Evolutionary conservation across 1,140 invertebrate species (phyloP), one percentile per base, ranked within the genome.

Genomic region (Macrosteles quadrilineatus): DNA sequence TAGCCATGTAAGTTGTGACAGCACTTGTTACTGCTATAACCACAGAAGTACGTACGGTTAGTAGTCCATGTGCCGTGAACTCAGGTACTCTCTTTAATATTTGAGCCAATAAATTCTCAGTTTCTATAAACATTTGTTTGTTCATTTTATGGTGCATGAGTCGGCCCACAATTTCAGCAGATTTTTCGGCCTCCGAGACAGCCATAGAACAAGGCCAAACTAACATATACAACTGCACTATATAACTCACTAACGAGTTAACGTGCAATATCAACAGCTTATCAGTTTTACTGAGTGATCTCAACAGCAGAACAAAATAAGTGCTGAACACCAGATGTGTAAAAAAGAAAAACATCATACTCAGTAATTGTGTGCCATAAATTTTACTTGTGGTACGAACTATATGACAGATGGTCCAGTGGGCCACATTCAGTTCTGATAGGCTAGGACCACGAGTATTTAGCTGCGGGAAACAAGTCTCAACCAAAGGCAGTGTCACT

Each of bases 1-100:
- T 50, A 9, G 47, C 47, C 21, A 50, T 19, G n/a, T 50, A 50
- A 50, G 47, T 50, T 19, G 47, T 50, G 47, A 50, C 47, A 50
- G 47, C 21, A 50, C 47, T 50, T 3, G n/a, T n/a, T 9, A 50
- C 47, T 19, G 47, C 4, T 11, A 50, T 50, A 21, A 50, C 47
- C 4, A 50, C n/a, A 9, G 47, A 21, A 19, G 47, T 50, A 9
- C n/a, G 47, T 19, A 50, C 4, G 21, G 47, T 50, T 4, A 50
- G n/a, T 17, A 6, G 6, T 4, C 47, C 47, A 50, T 17, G 3
- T 17, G 47, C n/a, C 4, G 47, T 9, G n/a, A 50, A 50, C 47
- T 50, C 47, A 17, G 21, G 14, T 21, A 9, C 4, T 50, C 47
- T 50, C 4, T 50, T 17, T 21, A 50, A 19, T 4, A 50, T 17